Conservation (phyloP, 2,113 vertebrate genomes). For the Pipa parva region DNA sequence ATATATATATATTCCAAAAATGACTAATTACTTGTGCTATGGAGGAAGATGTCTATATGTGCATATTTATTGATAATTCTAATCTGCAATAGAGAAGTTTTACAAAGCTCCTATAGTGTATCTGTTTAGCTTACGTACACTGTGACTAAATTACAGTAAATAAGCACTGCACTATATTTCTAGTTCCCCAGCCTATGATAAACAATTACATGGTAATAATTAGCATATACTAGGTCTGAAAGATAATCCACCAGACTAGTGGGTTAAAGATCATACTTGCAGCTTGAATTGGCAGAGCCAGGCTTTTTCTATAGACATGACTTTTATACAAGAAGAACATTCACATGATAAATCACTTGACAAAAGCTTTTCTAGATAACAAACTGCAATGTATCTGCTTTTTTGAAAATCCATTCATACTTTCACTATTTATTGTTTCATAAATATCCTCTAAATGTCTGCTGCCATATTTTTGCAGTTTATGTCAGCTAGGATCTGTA, state of each 20-base stretch:
- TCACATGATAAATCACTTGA: conserved; percentile 13
- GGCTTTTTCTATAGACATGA: not conserved
- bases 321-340: not conserved
- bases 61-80: too few relatives aligned
- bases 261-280: not conserved
- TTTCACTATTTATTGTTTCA: conserved; percentile 27
- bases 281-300: not conserved
- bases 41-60: too few relatives aligned
- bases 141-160: too few relatives aligned
- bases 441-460: conserved; percentile 31
- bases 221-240: not conserved
- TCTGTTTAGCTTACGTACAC: too few relatives aligned
- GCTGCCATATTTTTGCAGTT: not conserved
- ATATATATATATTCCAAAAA: too few relatives aligned
- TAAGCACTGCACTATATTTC: not conserved
- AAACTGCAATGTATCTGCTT: conserved; percentile 12
- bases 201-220: not conserved
- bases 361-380: conserved; percentile 10
- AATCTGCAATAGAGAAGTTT: too few relatives aligned
- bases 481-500: not conserved
- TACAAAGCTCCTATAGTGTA: too few relatives aligned
- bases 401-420: conserved; percentile 4
- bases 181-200: not conserved
- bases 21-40: too few relatives aligned
- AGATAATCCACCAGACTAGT: not conserved